Evolutionary conservation across 1,140 invertebrate genomes (phyloP).

Genomic region (Drosophila lini): DNA sequence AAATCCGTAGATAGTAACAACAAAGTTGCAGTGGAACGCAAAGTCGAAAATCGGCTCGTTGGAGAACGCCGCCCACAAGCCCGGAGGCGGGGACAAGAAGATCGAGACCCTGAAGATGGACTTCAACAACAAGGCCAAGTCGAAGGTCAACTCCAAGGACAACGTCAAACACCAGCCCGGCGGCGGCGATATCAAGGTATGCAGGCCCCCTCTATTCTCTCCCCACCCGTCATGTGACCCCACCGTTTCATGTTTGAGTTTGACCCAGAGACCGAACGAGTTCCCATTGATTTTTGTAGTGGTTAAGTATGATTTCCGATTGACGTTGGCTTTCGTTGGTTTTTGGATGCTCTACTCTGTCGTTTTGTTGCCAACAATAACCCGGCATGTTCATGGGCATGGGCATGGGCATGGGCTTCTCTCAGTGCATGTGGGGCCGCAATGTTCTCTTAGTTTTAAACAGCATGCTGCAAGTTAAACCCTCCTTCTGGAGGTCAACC

Average conservation of each 20-base stretch:
- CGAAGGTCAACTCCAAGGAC: slow-evolving; percentile 96
- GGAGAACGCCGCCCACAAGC: slow-evolving; percentile 96
- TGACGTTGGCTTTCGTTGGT: slow-evolving; percentile 36
- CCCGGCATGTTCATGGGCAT: slow-evolving; percentile 42
- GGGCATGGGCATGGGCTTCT: slow-evolving; percentile 37
- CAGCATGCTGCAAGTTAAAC: slow-evolving; percentile 56
- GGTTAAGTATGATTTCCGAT: slow-evolving; percentile 44
- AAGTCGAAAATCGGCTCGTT: slow-evolving; percentile 97
- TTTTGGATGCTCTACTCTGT: slow-evolving; percentile 45
- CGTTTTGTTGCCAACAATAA: slow-evolving; percentile 35
- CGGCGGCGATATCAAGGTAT: slow-evolving; percentile 95
- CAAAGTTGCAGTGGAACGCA: slow-evolving; percentile 96
- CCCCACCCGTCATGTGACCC: slow-evolving; percentile 6
- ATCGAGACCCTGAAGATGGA: slow-evolving; percentile 95
- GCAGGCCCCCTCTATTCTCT: not conserved
- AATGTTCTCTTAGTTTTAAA: slow-evolving; percentile 34
- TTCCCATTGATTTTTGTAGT: slow-evolving; percentile 47
- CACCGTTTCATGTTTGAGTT: slow-evolving; percentile 48
- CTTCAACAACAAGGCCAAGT: slow-evolving; percentile 95
- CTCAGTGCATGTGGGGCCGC: slow-evolving; percentile 47
- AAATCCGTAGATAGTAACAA: slow-evolving; percentile 89
- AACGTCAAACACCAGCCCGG: slow-evolving; percentile 90
- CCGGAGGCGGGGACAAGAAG: slow-evolving; percentile 96
- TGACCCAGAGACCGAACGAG: slow-evolving; percentile 46
- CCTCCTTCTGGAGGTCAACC: slow-evolving; percentile 2